Conservation (phyloP, 2,113 vertebrate species). For the Oreochromis tanganicae region DNA sequence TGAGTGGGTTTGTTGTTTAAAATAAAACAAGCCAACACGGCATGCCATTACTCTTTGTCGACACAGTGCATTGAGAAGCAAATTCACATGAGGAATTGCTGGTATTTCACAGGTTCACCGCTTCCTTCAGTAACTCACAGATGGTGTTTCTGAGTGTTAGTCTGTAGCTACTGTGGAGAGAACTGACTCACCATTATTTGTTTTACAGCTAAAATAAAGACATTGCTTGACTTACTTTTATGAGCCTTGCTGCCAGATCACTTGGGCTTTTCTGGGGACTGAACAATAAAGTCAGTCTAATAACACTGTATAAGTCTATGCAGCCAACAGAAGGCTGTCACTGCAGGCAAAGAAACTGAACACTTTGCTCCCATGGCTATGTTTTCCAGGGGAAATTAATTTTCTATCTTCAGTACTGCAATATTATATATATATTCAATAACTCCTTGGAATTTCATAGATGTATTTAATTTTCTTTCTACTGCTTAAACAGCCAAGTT, state of each 20-base stretch:
- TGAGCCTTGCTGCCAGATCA: background rate
- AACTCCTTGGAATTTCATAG: background rate
- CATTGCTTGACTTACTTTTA: background rate
- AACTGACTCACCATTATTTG: slow-evolving; percentile 9
- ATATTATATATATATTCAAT: background rate
- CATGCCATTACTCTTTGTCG: slow-evolving; percentile 21
- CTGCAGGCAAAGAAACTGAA: background rate
- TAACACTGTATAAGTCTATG: background rate
- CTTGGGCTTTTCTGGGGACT: background rate
- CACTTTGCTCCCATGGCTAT: background rate
- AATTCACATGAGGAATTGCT: slow-evolving; percentile 36
- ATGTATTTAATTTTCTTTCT: background rate
- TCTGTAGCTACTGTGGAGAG: background rate
- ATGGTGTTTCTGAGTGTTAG: slow-evolving; percentile 21
- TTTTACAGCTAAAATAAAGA: slow-evolving; percentile 1
- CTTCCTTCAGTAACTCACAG: slow-evolving; percentile 16
- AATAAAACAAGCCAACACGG: slow-evolving; percentile 35
- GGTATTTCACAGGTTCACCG: slow-evolving; percentile 15
- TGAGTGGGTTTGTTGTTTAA: slow-evolving; percentile 39
- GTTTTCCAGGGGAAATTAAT: background rate
- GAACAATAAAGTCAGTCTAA: slow-evolving; percentile 6
- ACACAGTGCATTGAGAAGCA: slow-evolving; percentile 19
- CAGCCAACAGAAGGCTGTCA: background rate
- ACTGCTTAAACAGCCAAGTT: background rate
- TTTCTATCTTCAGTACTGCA: background rate